Conservation (phyloP, 2,888 invertebrate genomes). For the Diadegma fenestrale region DNA sequence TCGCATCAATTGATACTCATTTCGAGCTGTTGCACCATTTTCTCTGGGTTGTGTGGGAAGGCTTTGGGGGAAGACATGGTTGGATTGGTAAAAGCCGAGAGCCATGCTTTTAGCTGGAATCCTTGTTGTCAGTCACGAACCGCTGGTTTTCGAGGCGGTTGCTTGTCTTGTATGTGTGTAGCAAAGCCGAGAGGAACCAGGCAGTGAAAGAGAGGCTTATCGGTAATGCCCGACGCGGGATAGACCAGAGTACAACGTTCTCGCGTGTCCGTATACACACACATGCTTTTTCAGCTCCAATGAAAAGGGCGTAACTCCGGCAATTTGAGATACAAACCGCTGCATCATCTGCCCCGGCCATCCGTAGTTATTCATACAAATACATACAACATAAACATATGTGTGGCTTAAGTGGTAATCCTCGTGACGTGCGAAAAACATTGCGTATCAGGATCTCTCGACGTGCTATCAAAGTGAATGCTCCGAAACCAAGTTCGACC, state of each 20-base stretch:
- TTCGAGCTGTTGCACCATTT: constrained; percentile 35
- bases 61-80: constrained; percentile 11
- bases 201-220: constrained; percentile 62
- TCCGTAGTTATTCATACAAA: not conserved
- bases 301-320: constrained; percentile 2
- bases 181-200: constrained; percentile 39
- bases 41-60: constrained; percentile 2
- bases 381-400: not conserved
- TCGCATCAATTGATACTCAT: constrained; percentile 4
- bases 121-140: constrained; percentile 59
- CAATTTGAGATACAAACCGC: constrained; percentile 6
- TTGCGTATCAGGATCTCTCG: constrained; percentile 45
- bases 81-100: constrained; percentile 43
- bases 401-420: constrained; percentile 51
- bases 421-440: constrained; percentile 61
- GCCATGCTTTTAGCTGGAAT: constrained; percentile 47
- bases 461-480: constrained; percentile 51
- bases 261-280: constrained; percentile 12
- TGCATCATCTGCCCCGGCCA: not conserved
- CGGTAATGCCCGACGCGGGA: constrained; percentile 58
- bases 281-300: not conserved
- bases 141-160: constrained; percentile 52
- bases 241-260: constrained; percentile 47
- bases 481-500: constrained; percentile 34
- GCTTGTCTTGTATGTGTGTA: constrained; percentile 19